phyloP scores from a whole-genome alignment of 2,888 invertebrate genomes.

The Merodon equestris region DNA sequence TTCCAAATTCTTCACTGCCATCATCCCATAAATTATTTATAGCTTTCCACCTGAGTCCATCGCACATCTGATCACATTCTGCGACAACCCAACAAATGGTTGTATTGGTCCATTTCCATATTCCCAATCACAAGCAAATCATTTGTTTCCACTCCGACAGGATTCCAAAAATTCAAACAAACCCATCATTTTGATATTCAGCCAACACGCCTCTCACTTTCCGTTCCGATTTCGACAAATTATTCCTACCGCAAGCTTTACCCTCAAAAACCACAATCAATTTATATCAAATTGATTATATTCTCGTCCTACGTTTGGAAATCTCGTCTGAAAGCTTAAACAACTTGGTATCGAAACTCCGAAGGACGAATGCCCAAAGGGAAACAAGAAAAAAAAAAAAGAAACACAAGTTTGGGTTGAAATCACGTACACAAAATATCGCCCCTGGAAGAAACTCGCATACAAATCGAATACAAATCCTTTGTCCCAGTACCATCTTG shows the following conservation, averaged over 20 bases:
- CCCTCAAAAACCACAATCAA: constrained; percentile 21
- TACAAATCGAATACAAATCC: constrained; percentile 41
- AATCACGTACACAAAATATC: constrained; percentile 64
- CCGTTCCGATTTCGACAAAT: constrained; percentile 40
- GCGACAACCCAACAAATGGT: no score
- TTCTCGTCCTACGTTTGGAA: constrained; percentile 40
- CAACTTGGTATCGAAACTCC: not conserved
- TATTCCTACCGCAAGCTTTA: constrained; percentile 25
- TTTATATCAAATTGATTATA: constrained; percentile 63
- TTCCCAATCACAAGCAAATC: no score
- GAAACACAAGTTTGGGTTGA: constrained; percentile 45
- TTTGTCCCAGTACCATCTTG: constrained; percentile 63
- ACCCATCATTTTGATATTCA: constrained; percentile 41
- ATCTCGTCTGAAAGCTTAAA: constrained; percentile 17
- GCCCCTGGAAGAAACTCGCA: constrained; percentile 38
- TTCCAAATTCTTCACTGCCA: no score
- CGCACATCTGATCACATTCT: no score
- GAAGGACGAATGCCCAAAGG: no score
- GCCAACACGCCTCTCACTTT: constrained; percentile 30
- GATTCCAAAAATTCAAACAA: constrained; percentile 36
- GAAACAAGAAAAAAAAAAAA: not conserved
- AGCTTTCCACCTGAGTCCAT: no score
- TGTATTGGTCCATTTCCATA: no score
- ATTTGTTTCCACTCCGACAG: constrained; percentile 11
- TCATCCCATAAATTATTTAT: no score